Evolutionary conservation across 2,797 vertebrate species (phyloP).

Genomic region (Tapera naevia): DNA sequence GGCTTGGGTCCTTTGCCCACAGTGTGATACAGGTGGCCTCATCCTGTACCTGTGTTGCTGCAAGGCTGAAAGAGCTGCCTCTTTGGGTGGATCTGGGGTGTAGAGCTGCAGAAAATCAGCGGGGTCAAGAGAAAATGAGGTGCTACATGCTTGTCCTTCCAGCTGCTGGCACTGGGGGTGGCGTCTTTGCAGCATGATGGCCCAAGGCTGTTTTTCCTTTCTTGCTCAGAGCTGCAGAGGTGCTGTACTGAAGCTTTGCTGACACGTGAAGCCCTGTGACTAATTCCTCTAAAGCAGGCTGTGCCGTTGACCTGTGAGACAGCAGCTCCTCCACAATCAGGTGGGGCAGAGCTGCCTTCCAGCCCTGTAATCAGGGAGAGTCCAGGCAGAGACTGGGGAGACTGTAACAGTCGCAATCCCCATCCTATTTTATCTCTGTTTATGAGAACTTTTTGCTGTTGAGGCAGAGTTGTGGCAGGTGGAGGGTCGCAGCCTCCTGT

Average conservation of each 20-base stretch:
- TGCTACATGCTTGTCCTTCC: rapidly evolving
- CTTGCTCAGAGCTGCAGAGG: not conserved
- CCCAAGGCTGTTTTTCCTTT: not conserved
- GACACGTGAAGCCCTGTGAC: not conserved
- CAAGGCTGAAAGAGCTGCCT: not conserved
- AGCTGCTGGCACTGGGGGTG: not conserved
- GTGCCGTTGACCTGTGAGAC: not conserved
- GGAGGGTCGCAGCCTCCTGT: not conserved
- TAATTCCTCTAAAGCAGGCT: not conserved
- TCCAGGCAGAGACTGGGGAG: not conserved
- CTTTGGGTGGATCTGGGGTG: not conserved
- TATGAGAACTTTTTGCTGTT: not conserved
- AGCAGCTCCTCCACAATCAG: not conserved
- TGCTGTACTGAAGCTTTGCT: not conserved
- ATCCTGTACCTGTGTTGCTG: not conserved
- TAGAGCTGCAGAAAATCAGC: not conserved
- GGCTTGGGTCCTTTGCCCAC: rapidly evolving
- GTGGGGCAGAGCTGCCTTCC: not conserved
- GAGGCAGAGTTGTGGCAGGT: not conserved
- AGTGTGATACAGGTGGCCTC: not conserved
- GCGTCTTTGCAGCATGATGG: not conserved
- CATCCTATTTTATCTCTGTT: not conserved
- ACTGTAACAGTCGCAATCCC: not conserved
- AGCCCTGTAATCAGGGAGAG: not conserved
- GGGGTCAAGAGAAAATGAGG: not conserved